Evolutionary conservation across 2,113 vertebrate genomes (phyloP), one percentile per base, ranked within the genome.

Genomic region (Danio rerio): DNA sequence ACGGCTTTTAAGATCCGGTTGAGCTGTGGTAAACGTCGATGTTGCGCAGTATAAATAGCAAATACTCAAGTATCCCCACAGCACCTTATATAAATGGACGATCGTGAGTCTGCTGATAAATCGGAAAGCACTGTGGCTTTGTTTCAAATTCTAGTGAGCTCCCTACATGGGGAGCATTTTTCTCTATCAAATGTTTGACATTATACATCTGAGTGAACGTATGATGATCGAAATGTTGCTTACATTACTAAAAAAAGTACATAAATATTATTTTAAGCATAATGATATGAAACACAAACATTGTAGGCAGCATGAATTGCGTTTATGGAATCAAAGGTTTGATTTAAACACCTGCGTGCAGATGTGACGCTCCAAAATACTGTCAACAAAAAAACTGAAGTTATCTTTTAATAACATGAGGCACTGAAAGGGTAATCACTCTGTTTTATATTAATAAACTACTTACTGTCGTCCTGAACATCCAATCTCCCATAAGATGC

Each of bases 1-100:
- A 77, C 74, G n/a, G 74, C 43, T 77, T 62, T 31, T 62, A 74
- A 12, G 55, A 58, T 58, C 52, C 71, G 53, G 2, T 42, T 56
- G 71, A 74, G 53, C 52, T 56, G 52, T 42, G 52, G 50, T 74
- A 62, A 47, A 59, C 43, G 18, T 31, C 58, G 74, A 50, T 40
- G 61, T n/a, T 40, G 9, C 45, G 59, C 61, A 40, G 12, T 65
- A 74, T 18, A 74, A 74, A 74, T 58, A 43, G 21, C 71, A 16
- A 40, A 58, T 58, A 74, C 52, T 58, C 31, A 18, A 56, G 20
- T 42, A 43, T 10, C 13, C 65, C 21, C 9, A 31, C 31, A 11
- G 2, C 5, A 74, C 31, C 31, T n/a, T 9, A 49, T 7, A 18
- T 11, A 42, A 49, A 18, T 8, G 20, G n/a, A 52, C 3, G 45